Evolutionary conservation across 2,797 vertebrate species (phyloP).

Genomic region (Pempheris klunzingeri): DNA sequence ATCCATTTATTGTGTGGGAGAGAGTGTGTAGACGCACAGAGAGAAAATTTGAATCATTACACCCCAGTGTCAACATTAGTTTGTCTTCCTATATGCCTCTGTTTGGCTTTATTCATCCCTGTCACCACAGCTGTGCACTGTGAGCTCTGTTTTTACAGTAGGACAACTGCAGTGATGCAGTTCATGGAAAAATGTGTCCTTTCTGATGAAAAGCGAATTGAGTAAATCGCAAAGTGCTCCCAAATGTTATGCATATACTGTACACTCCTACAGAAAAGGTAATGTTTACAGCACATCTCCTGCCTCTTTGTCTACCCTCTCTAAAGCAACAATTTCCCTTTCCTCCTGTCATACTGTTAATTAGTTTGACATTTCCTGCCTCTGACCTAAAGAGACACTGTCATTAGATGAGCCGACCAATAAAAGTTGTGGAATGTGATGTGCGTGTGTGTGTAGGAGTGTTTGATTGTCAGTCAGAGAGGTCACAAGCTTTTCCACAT

Average conservation of each 20-base stretch:
- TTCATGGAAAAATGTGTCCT: slow-evolving; percentile 18
- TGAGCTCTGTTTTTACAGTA: slow-evolving; percentile 38
- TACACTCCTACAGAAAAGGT: not conserved
- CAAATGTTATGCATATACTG: slow-evolving; percentile 10
- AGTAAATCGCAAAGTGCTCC: slow-evolving; percentile 5
- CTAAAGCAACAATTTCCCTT: slow-evolving; percentile 1
- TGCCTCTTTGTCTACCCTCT: slow-evolving; percentile 11
- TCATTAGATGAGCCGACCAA: slow-evolving; percentile 40
- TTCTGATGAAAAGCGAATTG: slow-evolving; percentile 14
- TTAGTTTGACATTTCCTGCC: slow-evolving; percentile 70
- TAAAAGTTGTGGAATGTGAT: slow-evolving; percentile 15
- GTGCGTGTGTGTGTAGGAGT: slow-evolving; percentile 4
- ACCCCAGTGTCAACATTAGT: slow-evolving; percentile 68
- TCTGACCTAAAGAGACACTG: slow-evolving; percentile 51
- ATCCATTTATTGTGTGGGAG: slow-evolving; percentile 70
- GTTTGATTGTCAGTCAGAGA: slow-evolving; percentile 50
- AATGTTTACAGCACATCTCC: not conserved
- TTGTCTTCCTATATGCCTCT: slow-evolving; percentile 66
- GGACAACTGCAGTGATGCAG: slow-evolving; percentile 25
- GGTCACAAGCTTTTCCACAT: slow-evolving; percentile 40
- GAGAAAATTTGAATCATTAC: slow-evolving; percentile 68
- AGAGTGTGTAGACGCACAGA: slow-evolving; percentile 50
- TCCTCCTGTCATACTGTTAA: slow-evolving; percentile 54
- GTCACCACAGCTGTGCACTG: slow-evolving; percentile 26
- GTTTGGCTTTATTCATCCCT: slow-evolving; percentile 48